A percentile compares a stretch with the other conserved stretches of the same genome.
These are phyloP conservation scores for Beris chalybata DNA, from an alignment of 2,888 invertebrate genomes.

Conservation along the genomic window DNA sequence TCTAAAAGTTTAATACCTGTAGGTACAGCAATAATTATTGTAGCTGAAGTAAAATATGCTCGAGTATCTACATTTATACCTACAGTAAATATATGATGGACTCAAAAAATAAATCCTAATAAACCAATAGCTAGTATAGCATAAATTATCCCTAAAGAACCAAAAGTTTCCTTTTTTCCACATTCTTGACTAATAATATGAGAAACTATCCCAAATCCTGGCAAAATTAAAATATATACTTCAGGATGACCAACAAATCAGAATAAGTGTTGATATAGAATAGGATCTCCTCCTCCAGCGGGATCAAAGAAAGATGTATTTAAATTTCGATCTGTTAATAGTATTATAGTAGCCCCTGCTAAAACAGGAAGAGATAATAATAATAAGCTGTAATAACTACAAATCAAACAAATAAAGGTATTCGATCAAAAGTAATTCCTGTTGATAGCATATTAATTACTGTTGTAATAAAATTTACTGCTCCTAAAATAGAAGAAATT, in stretches of 20 bases:
- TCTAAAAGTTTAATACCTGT: too few species aligned
- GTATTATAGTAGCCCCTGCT: conserved; percentile 79
- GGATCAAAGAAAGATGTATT: conserved; percentile 81
- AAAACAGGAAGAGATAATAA: conserved; percentile 72
- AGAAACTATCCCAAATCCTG: conserved; percentile 81
- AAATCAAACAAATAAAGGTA: conserved; percentile 74
- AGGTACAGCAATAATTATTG: too few species aligned
- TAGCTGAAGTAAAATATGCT: too few species aligned
- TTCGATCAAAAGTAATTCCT: conserved; percentile 64
- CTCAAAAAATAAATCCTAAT: conserved; percentile 82
- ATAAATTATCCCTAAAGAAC: conserved; percentile 75
- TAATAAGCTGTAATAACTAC: conserved; percentile 69
- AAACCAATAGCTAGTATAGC: conserved; percentile 80
- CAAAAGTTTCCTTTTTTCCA: conserved; percentile 75
- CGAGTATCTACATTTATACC: conserved; percentile 82
- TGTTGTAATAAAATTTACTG: too few species aligned
- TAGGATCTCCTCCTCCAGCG: conserved; percentile 76
- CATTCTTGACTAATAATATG: too few species aligned
- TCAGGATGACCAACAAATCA: too few species aligned
- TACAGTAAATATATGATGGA: conserved; percentile 83
- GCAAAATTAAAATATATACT: conserved; percentile 84
- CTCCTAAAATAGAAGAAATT: too few species aligned
- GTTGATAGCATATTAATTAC: conserved; percentile 70
- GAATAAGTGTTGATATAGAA: conserved; percentile 60
- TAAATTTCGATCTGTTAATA: conserved; percentile 54